Percentiles rank a stretch among this genome's conserved stretches.
Conservation (phyloP, 2,113 vertebrate genomes). For the Alexandromys fortis region DNA sequence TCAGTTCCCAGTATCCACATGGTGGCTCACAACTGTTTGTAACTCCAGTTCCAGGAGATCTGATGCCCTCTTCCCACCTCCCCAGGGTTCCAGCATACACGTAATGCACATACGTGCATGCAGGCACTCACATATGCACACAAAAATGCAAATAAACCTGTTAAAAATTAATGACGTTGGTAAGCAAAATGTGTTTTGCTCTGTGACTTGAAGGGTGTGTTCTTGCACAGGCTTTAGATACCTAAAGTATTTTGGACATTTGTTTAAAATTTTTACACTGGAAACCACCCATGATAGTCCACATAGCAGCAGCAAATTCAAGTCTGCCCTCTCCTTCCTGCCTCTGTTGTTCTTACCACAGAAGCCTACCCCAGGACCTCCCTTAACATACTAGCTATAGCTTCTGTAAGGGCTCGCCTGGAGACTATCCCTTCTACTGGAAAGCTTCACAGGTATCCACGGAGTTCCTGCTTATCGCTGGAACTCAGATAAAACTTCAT, state of each 20-base stretch:
- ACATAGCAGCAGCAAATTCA: not conserved
- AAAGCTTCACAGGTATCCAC: not conserved
- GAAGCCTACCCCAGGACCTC: rapidly evolving
- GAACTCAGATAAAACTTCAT: not conserved
- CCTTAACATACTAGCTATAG: not conserved
- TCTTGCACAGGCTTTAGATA: slow-evolving; percentile 6
- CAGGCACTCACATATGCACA: not conserved
- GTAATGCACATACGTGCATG: not conserved
- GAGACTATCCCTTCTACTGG: not conserved
- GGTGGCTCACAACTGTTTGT: not conserved
- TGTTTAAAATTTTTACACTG: not conserved
- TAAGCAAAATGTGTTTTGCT: slow-evolving; percentile 1
- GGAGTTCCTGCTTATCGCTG: not conserved
- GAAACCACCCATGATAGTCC: not conserved
- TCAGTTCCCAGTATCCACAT: not conserved
- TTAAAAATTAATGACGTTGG: slow-evolving; percentile 11
- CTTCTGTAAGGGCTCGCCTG: not conserved
- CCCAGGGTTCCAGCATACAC: not conserved
- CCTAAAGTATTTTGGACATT: not conserved
- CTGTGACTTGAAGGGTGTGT: not conserved
- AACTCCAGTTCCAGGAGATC: not conserved
- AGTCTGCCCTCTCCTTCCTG: not conserved
- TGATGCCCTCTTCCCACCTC: not conserved
- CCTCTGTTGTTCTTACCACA: not conserved
- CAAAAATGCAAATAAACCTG: not conserved